phyloP scores from a whole-genome alignment of 2,113 vertebrate genomes.

The Misgurnus anguillicaudatus region DNA sequence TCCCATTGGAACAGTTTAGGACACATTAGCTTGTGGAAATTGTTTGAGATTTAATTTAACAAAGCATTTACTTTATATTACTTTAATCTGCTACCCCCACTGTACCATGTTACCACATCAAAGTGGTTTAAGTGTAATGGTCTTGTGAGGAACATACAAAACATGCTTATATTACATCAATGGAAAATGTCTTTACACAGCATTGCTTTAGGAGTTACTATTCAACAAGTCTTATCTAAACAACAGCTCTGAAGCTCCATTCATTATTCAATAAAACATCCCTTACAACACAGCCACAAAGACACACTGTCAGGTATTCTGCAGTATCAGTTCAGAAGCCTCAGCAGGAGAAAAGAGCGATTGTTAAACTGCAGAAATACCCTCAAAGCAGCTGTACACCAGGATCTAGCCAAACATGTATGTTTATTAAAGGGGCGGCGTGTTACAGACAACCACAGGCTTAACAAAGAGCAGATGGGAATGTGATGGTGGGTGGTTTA shows the following conservation, averaged over 20 bases:
- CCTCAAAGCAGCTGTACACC: constrained; percentile 4
- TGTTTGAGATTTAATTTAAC: background rate
- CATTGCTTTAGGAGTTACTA: too few relatives aligned
- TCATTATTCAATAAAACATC: background rate
- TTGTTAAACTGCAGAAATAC: constrained; percentile 16
- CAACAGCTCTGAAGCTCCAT: background rate
- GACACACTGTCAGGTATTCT: background rate
- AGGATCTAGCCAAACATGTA: background rate
- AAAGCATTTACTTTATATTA: background rate
- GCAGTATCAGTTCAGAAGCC: background rate
- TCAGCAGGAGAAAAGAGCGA: background rate
- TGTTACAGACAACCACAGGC: constrained; percentile 23
- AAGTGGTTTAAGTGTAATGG: too few relatives aligned
- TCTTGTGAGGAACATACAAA: too few relatives aligned
- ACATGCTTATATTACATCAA: too few relatives aligned
- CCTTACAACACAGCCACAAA: background rate
- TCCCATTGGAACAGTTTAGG: background rate
- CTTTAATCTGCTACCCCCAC: too few relatives aligned
- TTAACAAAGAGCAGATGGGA: constrained; percentile 52
- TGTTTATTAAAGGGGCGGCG: constrained; percentile 38
- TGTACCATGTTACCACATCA: too few relatives aligned
- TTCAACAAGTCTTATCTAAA: background rate
- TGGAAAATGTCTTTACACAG: background rate
- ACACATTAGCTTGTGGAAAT: background rate
- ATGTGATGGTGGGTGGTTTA: constrained; percentile 37